Conservation (phyloP, 2,113 vertebrate genomes). For the Leiothrix lutea region DNA sequence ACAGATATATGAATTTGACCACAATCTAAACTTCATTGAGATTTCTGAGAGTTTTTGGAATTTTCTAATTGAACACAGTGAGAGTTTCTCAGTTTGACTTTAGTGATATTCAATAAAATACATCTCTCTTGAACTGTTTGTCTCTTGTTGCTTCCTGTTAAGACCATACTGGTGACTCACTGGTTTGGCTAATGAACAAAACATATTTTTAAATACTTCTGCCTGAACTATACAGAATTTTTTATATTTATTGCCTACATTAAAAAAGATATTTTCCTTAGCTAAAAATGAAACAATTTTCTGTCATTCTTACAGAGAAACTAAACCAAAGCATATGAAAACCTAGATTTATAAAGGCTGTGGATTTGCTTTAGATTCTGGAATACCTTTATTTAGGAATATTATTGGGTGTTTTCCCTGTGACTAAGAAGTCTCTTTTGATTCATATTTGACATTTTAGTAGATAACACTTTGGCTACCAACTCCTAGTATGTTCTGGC, state of each 20-base stretch:
- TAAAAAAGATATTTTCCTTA: neutral
- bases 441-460: neutral
- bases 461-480: neutral
- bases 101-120: neutral
- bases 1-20: neutral
- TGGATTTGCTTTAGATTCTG: neutral
- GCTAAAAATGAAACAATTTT: neutral
- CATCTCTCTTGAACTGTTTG: neutral
- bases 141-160: neutral
- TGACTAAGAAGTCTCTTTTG: neutral
- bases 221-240: neutral
- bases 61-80: neutral
- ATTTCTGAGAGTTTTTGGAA: neutral
- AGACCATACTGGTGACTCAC: neutral
- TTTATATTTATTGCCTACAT: neutral
- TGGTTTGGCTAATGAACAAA: neutral
- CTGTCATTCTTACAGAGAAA: neutral
- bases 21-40: neutral
- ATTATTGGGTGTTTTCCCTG: neutral
- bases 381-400: neutral
- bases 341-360: neutral
- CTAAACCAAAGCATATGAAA: neutral
- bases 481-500: neutral
- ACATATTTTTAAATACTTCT: neutral
- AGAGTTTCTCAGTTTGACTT: neutral